Evolutionary conservation across 2,888 invertebrate genomes (phyloP).

Genomic region (Temnothorax unifasciatus): DNA sequence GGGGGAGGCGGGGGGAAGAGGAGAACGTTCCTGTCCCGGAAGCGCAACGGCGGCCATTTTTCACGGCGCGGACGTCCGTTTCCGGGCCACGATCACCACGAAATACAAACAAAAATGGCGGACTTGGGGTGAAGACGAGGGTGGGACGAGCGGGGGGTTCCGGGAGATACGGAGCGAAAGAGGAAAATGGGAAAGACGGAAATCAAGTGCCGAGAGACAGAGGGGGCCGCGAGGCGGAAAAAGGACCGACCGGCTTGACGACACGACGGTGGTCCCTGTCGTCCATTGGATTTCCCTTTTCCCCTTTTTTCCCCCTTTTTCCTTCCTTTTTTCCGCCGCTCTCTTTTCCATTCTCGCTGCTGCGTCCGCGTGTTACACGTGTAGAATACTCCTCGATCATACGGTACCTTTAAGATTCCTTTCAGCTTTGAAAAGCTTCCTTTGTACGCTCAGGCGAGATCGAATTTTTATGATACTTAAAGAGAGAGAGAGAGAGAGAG

Average conservation of each 20-base stretch:
- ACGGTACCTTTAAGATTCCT: constrained; percentile 23
- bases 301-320: background rate
- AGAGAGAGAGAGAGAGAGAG: background rate
- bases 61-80: constrained; percentile 84
- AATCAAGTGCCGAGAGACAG: constrained; percentile 57
- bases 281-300: constrained; percentile 16
- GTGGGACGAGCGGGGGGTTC: constrained; percentile 41
- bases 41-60: constrained; percentile 83
- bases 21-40: constrained; percentile 74
- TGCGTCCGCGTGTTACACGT: constrained; percentile 15
- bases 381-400: constrained; percentile 37
- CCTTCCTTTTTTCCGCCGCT: background rate
- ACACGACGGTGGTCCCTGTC: constrained; percentile 43
- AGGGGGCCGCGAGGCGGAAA: constrained; percentile 50
- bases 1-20: background rate
- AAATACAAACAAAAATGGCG: constrained; percentile 83
- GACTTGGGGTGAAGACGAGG: constrained; percentile 34
- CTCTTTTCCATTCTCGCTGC: background rate
- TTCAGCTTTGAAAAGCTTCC: background rate
- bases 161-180: constrained; percentile 64
- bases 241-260: constrained; percentile 44
- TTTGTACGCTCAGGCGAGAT: constrained; percentile 14
- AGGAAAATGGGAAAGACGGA: constrained; percentile 57
- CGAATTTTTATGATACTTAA: constrained; percentile 36
- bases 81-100: constrained; percentile 82